Base-by-base conservation (phyloP, 2,888 invertebrate genomes). In the Campoplex capitator region DNA sequence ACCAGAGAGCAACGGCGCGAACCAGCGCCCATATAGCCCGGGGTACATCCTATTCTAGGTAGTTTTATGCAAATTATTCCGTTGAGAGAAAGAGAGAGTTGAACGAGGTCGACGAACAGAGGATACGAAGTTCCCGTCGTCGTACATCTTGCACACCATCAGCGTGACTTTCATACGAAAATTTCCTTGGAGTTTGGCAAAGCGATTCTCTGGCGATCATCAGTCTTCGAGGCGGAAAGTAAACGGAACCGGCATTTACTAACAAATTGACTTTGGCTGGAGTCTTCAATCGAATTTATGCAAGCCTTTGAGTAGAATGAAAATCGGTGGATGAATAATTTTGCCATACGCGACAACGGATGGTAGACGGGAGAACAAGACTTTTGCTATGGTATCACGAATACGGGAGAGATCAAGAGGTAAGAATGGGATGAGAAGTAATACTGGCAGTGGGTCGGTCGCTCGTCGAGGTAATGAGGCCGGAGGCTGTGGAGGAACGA, bases 41-140 rank as follows among this genome's bases (percentile, higher is more conserved):
- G 83, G 82, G 83, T 83, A 87, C 85, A 86, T 88, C 88, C 89
- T 90, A 86, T 88, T 90, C 90, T 89, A 89, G 89, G 88, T 91
- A 91, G 89, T 92, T 91, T 91, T 90, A 92, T 92, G 93, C 91
- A 92, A 92, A 92, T 92, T 88, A 86, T 89, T 88, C 81, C 74
- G 56, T 77, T n/a, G 80, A 84, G 84, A 82, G 62, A 62, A 28
- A 81, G 56, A 73, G 71, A 79, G 82, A 82, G 83, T 51, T 80
- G 73, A 83, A 71, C 76, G 84, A 89, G 89, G 89, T 89, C 89
- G 87, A 88, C 87, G 88, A 87, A 89, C 87, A 85, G 85, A 88
- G 84, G 51, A 82, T 82, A 73, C 84, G 38, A 74, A 84, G 83
- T 87, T 84, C 62, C 28, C 84, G 71, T 67, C 75, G 70, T 80